Evolutionary conservation across 2,113 vertebrate genomes (phyloP).

Genomic region (Chaetorhynchus papuensis): DNA sequence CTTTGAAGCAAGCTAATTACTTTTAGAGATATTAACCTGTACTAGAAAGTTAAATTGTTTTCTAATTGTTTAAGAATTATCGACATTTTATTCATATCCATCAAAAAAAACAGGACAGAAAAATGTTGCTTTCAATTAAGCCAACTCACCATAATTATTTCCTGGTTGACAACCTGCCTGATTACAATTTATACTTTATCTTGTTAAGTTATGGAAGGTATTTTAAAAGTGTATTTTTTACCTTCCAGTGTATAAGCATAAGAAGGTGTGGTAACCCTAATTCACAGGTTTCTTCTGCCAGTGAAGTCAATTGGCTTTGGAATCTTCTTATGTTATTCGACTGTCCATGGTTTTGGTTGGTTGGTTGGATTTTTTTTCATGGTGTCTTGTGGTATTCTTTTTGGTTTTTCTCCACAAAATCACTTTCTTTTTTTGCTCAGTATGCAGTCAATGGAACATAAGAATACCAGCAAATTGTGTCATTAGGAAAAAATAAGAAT

Average conservation of each 20-base stretch:
- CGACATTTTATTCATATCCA: neutral
- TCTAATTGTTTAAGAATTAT: neutral
- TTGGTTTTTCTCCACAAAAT: neutral
- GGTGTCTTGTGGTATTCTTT: neutral
- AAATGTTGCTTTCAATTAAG: neutral
- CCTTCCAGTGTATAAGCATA: neutral
- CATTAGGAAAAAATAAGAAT: neutral
- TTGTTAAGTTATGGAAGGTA: neutral
- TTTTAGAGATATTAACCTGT: neutral
- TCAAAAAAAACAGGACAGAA: neutral
- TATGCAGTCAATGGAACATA: neutral
- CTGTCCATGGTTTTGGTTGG: accelerated
- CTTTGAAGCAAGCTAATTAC: neutral
- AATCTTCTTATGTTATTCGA: neutral
- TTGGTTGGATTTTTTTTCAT: neutral
- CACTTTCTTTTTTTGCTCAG: neutral
- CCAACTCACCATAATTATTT: constrained; percentile 8
- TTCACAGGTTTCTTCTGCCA: neutral
- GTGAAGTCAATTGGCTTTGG: neutral
- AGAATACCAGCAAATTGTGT: neutral
- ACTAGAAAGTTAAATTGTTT: neutral
- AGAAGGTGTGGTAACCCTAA: neutral
- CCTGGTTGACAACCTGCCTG: neutral
- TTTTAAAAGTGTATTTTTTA: neutral
- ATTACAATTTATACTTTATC: neutral